These are phyloP conservation scores for Cyrtorhinus lividipennis DNA, from an alignment of 1,140 invertebrate species.

Conservation along the genomic window DNA sequence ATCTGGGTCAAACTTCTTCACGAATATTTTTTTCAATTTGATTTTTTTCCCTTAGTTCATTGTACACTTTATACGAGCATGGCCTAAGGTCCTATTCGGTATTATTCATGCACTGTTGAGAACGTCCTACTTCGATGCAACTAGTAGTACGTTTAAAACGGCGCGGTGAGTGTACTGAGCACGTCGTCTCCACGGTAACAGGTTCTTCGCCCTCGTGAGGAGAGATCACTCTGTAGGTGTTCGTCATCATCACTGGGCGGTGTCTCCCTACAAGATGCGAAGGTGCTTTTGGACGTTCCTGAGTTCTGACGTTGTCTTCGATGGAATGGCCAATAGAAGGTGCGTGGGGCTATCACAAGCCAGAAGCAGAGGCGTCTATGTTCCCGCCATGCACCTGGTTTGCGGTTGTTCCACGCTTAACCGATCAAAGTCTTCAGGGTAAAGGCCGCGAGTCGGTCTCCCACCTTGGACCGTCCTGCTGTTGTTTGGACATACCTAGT, in stretches of 20 bases:
- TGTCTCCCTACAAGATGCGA: neutral
- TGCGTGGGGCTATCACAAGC: neutral
- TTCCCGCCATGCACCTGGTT: neutral
- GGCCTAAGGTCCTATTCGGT: no score
- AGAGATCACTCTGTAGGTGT: neutral
- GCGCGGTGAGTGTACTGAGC: neutral
- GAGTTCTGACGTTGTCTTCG: no score
- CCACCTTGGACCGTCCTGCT: neutral
- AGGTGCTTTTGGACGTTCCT: neutral
- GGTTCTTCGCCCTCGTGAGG: no score
- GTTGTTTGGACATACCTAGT: neutral
- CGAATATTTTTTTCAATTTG: no score
- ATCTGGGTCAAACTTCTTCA: no score
- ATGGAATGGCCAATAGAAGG: no score
- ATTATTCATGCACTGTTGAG: neutral
- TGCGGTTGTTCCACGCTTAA: neutral
- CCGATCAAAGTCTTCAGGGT: neutral
- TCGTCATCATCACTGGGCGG: neutral
- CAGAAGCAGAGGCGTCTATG: neutral
- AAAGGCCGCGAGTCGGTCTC: neutral
- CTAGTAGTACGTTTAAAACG: neutral
- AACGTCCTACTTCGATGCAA: neutral
- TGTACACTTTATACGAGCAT: no score
- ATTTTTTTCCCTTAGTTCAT: no score
- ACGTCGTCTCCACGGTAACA: no score